Conservation (phyloP, 2,113 vertebrate genomes). For the Gymnobelideus leadbeateri region DNA sequence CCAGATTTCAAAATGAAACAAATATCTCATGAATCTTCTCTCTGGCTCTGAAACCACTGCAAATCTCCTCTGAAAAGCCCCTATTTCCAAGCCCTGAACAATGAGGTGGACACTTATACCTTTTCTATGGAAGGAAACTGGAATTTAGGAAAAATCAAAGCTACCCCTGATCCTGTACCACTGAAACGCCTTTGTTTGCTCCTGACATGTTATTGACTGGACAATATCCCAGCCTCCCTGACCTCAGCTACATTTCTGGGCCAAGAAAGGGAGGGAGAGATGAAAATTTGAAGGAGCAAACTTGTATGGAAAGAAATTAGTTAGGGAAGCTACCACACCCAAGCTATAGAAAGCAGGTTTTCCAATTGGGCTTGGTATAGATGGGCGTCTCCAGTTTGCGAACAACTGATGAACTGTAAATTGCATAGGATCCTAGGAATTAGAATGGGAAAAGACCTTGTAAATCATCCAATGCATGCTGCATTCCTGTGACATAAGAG, state of each 20-base stretch:
- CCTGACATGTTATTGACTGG: not conserved
- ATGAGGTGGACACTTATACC: not conserved
- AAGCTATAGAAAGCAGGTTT: constrained; percentile 2
- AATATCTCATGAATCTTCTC: not conserved
- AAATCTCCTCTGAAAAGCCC: not conserved
- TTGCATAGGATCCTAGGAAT: not conserved
- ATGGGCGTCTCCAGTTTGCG: not conserved
- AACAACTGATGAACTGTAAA: not conserved
- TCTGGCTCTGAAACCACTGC: not conserved
- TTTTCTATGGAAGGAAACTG: not conserved
- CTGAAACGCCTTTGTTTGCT: not conserved
- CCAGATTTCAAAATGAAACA: constrained; percentile 6
- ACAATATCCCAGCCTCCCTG: not conserved
- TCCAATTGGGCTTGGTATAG: not conserved
- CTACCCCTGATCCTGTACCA: not conserved
- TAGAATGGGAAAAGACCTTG: not conserved
- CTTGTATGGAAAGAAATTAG: not conserved
- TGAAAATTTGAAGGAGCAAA: constrained; percentile 5
- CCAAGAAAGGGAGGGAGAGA: not conserved
- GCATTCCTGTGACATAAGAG: not conserved
- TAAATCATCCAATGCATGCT: not conserved
- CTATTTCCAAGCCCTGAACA: not conserved
- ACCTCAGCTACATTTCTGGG: constrained; percentile 1
- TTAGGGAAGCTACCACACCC: not conserved
- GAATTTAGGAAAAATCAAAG: not conserved